phyloP scores from a whole-genome alignment of 2,888 invertebrate species.

The Apotomis capreana region DNA sequence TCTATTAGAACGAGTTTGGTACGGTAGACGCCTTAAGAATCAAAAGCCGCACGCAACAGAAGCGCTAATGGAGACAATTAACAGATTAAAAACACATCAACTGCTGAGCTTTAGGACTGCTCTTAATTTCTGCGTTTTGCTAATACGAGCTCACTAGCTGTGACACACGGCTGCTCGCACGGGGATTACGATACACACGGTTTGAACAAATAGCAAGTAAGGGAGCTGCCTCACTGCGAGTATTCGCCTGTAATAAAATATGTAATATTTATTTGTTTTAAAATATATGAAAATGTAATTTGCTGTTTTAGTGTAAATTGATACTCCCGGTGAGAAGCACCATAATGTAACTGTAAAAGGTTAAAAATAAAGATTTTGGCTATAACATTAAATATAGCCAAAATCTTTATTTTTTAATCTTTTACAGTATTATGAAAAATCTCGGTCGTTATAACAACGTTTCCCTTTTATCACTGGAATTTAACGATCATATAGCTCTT shows the following conservation, averaged over 20 bases:
- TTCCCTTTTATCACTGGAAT: too few species aligned
- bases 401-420: too few species aligned
- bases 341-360: too few species aligned
- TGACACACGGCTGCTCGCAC: slow-evolving; percentile 59
- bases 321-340: too few species aligned
- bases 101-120: slow-evolving; percentile 52
- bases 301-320: too few species aligned
- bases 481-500: too few species aligned
- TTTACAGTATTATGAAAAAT: too few species aligned
- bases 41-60: slow-evolving; percentile 11
- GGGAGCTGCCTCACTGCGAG: background rate
- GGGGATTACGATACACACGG: slow-evolving; percentile 53
- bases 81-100: slow-evolving; percentile 59
- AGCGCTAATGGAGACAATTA: slow-evolving; percentile 42
- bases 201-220: slow-evolving; percentile 26
- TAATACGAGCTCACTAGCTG: slow-evolving; percentile 50
- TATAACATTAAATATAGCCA: too few species aligned
- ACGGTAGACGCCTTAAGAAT: background rate
- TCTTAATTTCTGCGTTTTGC: slow-evolving; percentile 59
- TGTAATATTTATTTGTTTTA: too few species aligned
- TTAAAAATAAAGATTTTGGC: too few species aligned
- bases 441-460: too few species aligned
- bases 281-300: too few species aligned
- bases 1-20: background rate
- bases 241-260: background rate